phyloP scores from a whole-genome alignment of 1,140 invertebrate species.

The Physella acuta region DNA sequence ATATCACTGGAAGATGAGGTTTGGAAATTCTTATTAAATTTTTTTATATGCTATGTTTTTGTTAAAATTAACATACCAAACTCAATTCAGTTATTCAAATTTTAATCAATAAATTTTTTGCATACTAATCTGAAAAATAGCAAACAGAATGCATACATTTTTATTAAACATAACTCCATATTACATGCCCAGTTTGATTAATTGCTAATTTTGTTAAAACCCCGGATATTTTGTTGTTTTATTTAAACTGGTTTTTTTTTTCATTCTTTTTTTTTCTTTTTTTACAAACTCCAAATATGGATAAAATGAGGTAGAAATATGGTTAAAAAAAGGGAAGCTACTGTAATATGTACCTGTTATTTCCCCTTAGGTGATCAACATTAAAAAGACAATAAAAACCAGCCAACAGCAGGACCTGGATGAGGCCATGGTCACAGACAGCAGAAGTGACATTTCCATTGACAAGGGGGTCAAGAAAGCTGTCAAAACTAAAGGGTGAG shows the following conservation, averaged over 20 bases:
- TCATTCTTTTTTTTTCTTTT: too few relatives aligned
- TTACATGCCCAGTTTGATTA: too few relatives aligned
- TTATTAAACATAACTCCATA: too few relatives aligned
- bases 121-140: neutral
- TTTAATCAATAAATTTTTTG: neutral
- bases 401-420: slow-evolving; percentile 57
- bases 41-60: slow-evolving; percentile 3
- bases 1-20: slow-evolving; percentile 85
- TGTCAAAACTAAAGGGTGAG: slow-evolving; percentile 56
- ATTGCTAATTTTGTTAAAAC: too few relatives aligned
- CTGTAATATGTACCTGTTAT: too few relatives aligned
- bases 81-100: neutral
- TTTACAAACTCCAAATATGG: too few relatives aligned
- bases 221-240: too few relatives aligned
- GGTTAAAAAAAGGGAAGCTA: too few relatives aligned
- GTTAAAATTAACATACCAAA: neutral
- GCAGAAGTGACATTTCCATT: slow-evolving; percentile 56
- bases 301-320: too few relatives aligned
- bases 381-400: slow-evolving; percentile 80
- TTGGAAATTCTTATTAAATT: slow-evolving; percentile 33
- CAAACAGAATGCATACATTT: neutral
- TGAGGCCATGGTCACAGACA: slow-evolving; percentile 63
- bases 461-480: slow-evolving; percentile 53
- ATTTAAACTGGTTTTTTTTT: too few relatives aligned
- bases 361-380: slow-evolving; percentile 77